Conservation (phyloP, 2,888 invertebrate species). For the Noctua janthe region DNA sequence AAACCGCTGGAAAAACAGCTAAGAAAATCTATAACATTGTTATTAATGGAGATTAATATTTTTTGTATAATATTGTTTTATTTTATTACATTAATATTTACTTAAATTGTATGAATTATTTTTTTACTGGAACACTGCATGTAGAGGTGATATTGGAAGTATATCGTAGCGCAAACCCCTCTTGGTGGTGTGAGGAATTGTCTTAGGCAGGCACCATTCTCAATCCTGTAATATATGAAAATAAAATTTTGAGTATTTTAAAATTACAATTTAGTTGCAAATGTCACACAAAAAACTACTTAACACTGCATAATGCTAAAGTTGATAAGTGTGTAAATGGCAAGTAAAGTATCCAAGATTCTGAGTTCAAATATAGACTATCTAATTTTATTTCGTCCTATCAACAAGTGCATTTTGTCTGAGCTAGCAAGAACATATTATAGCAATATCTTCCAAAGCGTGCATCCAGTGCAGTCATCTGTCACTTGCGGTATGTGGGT, state of each 20-base stretch:
- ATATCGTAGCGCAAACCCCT: conserved; percentile 91
- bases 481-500: too few relatives aligned
- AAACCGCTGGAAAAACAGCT: conserved; percentile 73
- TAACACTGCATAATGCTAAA: background rate
- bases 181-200: conserved; percentile 96
- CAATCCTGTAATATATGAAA: conserved; percentile 93
- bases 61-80: conserved; percentile 52
- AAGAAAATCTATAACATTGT: conserved; percentile 74
- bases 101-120: conserved; percentile 51
- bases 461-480: too few relatives aligned
- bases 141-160: conserved; percentile 81
- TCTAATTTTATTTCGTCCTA: too few relatives aligned
- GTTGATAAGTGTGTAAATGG: background rate
- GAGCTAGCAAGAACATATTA: too few relatives aligned
- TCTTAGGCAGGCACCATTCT: conserved; percentile 96
- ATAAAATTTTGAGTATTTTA: background rate
- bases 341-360: too few relatives aligned
- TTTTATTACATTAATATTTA: conserved; percentile 52
- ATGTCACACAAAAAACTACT: background rate
- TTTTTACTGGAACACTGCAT: conserved; percentile 81
- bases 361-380: too few relatives aligned
- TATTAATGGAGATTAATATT: conserved; percentile 70
- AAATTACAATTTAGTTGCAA: background rate
- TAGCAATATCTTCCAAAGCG: too few relatives aligned
- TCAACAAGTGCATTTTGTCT: too few relatives aligned